Conservation (phyloP, 2,888 invertebrate species). For the Dolichomitus sp. region DNA sequence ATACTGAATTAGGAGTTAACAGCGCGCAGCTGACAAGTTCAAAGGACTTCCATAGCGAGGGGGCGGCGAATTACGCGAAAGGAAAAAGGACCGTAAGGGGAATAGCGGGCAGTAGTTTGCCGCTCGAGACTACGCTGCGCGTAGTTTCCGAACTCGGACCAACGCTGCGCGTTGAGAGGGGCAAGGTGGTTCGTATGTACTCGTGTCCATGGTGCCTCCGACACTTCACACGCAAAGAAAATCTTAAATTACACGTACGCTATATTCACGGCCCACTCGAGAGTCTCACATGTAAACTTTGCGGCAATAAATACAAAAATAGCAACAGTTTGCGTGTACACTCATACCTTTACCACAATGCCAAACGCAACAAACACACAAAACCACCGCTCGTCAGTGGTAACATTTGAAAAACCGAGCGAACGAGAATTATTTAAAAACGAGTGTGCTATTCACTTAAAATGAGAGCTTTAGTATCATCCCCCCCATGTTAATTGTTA, state of each 20-base stretch:
- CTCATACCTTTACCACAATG: conserved; percentile 84
- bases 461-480: conserved; percentile 39
- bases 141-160: conserved; percentile 84
- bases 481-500: conserved; percentile 60
- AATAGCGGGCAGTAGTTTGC: conserved; percentile 80
- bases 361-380: conserved; percentile 81
- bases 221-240: conserved; percentile 86
- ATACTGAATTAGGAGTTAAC: conserved; percentile 43
- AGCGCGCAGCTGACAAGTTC: conserved; percentile 48
- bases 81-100: conserved; percentile 80
- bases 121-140: conserved; percentile 82
- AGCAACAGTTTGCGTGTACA: conserved; percentile 85
- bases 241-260: conserved; percentile 91
- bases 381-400: conserved; percentile 71
- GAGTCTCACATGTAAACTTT: conserved; percentile 90
- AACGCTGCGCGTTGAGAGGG: conserved; percentile 82
- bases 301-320: conserved; percentile 88
- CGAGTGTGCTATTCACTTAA: neutral
- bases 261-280: conserved; percentile 91
- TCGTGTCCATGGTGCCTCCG: conserved; percentile 85
- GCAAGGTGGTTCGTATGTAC: conserved; percentile 84
- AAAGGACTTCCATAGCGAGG: conserved; percentile 67
- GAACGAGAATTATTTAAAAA: neutral
- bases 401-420: conserved; percentile 56
- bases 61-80: conserved; percentile 70